Evolutionary conservation across 1,140 invertebrate genomes (phyloP), one percentile per base, ranked within the genome.

Genomic region (Lordiphosa stackelbergi): DNA sequence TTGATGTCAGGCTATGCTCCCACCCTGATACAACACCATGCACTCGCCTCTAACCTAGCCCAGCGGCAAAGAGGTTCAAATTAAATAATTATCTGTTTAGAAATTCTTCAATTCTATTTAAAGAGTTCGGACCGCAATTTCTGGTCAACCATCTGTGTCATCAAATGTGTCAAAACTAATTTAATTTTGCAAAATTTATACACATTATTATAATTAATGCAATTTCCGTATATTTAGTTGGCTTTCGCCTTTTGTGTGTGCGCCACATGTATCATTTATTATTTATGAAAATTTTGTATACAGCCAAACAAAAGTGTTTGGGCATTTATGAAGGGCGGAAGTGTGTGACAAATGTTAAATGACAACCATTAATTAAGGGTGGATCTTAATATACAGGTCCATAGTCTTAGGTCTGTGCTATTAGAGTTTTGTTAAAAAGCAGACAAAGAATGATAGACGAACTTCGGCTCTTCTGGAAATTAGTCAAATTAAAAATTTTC

Each of bases 121-220:
- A 28, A 28, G 24, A 28, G 19, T 38, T 36, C 19, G 7, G 7
- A 31, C 28, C 38, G 28, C 8, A 22, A 40, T 36, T 48, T 13
- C 8, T n/a, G 2, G 22, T 7, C 31, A 34, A 59, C 19, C n/a
- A 16, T 10, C 31, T 22, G 35, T 35, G 13, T 13, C 8, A 31
- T 31, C 11, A 24, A 51, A 59, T 56, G 47, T 68, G 48, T 72
- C 53, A 42, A 66, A 55, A 56, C 16, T 41, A 8, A 45, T 35
- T 72, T 49, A 57, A 65, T 53, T 53, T 36, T 24, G 28, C 1
- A 53, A 52, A 55, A 61, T 66, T 53, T 47, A 47, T 19, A n/a
- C 48, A 52, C 64, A 43, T 49, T 34, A 24, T 35, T 22, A 57
- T 57, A 69, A 73, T 69, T 73, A 58, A 73, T 73, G 53, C 51